A percentile compares a stretch with the other conserved stretches of the same genome.
These are phyloP conservation scores for Pyrocoelia pectoralis DNA, from an alignment of 2,888 invertebrate species.

Conservation along the genomic window DNA sequence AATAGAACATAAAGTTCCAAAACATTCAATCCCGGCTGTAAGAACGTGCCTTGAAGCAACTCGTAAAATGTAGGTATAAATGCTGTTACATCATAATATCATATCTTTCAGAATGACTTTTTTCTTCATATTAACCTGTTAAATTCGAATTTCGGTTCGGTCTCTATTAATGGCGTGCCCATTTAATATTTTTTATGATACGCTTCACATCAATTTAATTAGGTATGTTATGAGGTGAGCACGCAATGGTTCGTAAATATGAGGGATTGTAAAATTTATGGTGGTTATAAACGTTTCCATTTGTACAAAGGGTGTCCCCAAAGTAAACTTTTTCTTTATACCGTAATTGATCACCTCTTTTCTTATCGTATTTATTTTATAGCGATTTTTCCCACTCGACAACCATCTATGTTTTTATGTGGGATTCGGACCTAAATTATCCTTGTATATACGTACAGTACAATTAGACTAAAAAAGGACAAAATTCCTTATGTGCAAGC, in stretches of 20 bases:
- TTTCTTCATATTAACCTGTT: slow-evolving; percentile 30
- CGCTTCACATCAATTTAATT: slow-evolving; percentile 4
- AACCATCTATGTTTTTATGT: too few species aligned
- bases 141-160: slow-evolving; percentile 11
- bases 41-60: slow-evolving; percentile 38
- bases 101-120: slow-evolving; percentile 19
- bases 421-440: too few species aligned
- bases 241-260: neutral
- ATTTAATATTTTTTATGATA: slow-evolving; percentile 8
- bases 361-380: too few species aligned
- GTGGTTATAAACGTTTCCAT: neutral
- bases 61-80: slow-evolving; percentile 38
- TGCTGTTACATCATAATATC: slow-evolving; percentile 26
- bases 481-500: too few species aligned
- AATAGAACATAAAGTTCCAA: slow-evolving; percentile 41
- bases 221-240: neutral
- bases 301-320: neutral
- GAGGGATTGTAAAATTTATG: neutral
- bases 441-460: too few species aligned
- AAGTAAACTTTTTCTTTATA: too few species aligned
- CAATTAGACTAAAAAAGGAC: too few species aligned
- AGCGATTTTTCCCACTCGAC: too few species aligned
- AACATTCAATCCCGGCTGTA: slow-evolving; percentile 42
- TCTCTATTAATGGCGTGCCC: neutral
- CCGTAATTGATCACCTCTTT: too few species aligned